Evolutionary conservation across 2,888 invertebrate species (phyloP).

Genomic region (Meghimatium bilineatum): DNA sequence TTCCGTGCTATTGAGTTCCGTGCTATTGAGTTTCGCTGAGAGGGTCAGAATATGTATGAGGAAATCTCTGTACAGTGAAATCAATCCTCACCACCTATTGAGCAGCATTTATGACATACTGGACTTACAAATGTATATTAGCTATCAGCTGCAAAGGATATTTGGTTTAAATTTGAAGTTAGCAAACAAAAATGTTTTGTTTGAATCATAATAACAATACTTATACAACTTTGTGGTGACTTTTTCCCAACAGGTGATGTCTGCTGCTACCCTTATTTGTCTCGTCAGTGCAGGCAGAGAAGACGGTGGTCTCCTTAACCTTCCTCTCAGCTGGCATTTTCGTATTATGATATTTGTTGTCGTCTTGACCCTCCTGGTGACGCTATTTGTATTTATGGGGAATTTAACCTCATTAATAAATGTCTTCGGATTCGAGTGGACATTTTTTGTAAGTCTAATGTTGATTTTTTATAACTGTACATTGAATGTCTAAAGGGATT

Average conservation of each 20-base stretch:
- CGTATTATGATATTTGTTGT: conserved; percentile 68
- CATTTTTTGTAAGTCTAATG: conserved; percentile 60
- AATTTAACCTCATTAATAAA: conserved; percentile 59
- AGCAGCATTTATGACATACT: too few species aligned
- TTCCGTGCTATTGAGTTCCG: too few species aligned
- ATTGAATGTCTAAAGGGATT: too few species aligned
- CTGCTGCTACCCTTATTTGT: conserved; percentile 59
- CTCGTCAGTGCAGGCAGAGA: conserved; percentile 59
- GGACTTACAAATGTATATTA: too few species aligned
- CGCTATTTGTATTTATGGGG: conserved; percentile 54
- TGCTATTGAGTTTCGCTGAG: too few species aligned
- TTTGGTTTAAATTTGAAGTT: too few species aligned
- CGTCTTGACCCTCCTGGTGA: conserved; percentile 59
- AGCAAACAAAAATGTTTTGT: too few species aligned
- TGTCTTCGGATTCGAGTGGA: conserved; percentile 64
- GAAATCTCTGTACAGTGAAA: too few species aligned
- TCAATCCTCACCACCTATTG: too few species aligned
- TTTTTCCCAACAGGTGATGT: conserved; percentile 58
- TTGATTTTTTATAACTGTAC: too few species aligned
- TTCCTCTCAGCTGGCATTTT: conserved; percentile 67
- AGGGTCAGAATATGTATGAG: too few species aligned
- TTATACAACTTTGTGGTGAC: background rate
- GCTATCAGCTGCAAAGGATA: too few species aligned
- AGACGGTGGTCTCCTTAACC: conserved; percentile 60
- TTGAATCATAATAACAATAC: background rate